A percentile compares a stretch with the other conserved stretches of the same genome.
Conservation (phyloP, 2,113 vertebrate species). For the Dicerorhinus sumatrensis region DNA sequence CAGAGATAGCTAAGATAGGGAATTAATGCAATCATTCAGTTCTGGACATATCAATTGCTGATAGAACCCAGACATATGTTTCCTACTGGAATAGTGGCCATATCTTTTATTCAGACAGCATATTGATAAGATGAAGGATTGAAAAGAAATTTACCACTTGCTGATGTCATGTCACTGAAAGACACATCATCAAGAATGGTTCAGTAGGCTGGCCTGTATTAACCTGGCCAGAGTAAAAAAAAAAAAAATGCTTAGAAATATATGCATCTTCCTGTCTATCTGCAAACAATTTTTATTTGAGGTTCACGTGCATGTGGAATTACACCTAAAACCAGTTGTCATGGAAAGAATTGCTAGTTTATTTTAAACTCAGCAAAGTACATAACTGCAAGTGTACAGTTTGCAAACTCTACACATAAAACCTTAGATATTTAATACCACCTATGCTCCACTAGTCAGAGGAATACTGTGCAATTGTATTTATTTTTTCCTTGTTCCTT, state of each 20-base stretch:
- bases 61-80: not conserved
- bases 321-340: not conserved
- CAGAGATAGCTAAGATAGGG: not conserved
- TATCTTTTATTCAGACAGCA: not conserved
- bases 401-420: not conserved
- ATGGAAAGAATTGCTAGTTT: not conserved
- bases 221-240: not conserved
- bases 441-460: not conserved
- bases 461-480: not conserved
- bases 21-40: not conserved
- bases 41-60: not conserved
- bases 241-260: not conserved
- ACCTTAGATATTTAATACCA: not conserved
- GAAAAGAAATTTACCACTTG: not conserved
- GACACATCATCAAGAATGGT: not conserved
- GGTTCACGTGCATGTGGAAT: not conserved
- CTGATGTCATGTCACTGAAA: not conserved
- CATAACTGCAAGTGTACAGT: not conserved
- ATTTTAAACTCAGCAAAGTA: not conserved
- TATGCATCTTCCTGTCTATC: not conserved
- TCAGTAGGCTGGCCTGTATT: not conserved
- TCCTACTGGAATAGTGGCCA: not conserved
- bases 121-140: not conserved
- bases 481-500: not conserved
- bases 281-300: not conserved